A percentile compares a stretch with the other conserved stretches of the same genome.
phyloP scores from a whole-genome alignment of 2,113 vertebrate species.

The Calidris pygmaea region DNA sequence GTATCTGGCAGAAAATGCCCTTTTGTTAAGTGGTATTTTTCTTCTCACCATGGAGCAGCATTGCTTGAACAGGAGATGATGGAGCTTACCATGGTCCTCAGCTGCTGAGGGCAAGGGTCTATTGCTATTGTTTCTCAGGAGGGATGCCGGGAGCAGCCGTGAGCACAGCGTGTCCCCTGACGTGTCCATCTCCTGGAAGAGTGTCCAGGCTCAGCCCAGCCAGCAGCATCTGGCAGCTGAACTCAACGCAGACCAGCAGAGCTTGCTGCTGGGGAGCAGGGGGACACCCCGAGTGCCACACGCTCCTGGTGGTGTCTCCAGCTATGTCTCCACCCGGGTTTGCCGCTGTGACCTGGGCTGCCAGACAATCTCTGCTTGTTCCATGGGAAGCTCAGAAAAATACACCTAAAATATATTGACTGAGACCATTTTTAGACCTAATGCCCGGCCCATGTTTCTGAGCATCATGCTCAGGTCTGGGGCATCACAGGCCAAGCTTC shows the following conservation, averaged over 20 bases:
- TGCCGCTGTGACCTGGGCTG: not conserved
- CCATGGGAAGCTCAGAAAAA: not conserved
- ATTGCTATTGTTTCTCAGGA: not conserved
- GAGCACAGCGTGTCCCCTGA: not conserved
- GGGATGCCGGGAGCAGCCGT: not conserved
- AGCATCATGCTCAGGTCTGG: not conserved
- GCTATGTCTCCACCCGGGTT: not conserved
- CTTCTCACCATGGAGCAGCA: not conserved
- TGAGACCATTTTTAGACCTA: not conserved
- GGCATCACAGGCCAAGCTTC: not conserved
- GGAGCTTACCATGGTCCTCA: not conserved
- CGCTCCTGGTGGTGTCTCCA: not conserved
- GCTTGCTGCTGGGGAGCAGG: not conserved
- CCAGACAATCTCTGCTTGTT: not conserved
- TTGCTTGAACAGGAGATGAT: rapidly evolving
- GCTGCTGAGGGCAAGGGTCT: not conserved
- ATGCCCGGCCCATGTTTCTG: not conserved
- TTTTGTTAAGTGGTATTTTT: not conserved
- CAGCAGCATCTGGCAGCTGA: not conserved
- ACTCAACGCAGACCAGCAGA: not conserved
- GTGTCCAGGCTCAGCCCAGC: not conserved
- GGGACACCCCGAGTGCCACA: not conserved
- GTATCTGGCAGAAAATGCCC: not conserved
- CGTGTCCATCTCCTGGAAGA: not conserved
- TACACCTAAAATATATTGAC: not conserved